Conservation (phyloP, 2,797 vertebrate species). For the Lycodopsis pacificus region DNA sequence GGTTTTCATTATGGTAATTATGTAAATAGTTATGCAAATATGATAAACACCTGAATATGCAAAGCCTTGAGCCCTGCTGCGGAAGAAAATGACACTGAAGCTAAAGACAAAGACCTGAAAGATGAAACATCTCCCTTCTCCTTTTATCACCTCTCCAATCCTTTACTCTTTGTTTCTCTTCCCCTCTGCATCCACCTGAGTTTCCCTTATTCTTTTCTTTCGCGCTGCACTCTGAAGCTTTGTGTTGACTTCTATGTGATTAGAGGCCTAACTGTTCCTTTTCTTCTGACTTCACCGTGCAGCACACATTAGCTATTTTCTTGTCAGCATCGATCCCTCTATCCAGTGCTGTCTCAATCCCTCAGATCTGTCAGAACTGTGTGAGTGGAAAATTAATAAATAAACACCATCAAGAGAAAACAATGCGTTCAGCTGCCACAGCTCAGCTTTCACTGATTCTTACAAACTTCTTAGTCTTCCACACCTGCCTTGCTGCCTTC, state of each 20-base stretch:
- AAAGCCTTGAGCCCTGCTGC: conserved; percentile 46
- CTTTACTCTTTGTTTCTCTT: not conserved
- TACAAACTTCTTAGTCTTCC: conserved; percentile 31
- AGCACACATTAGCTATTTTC: conserved; percentile 41
- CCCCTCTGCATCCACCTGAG: conserved; percentile 6
- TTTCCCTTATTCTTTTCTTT: conserved; percentile 26
- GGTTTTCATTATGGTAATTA: conserved; percentile 56
- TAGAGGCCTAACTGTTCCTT: conserved; percentile 46
- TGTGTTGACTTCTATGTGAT: conserved; percentile 46
- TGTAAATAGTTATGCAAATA: conserved; percentile 63
- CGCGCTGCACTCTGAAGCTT: conserved; percentile 26
- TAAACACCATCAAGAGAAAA: conserved; percentile 27
- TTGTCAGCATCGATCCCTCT: conserved; percentile 53
- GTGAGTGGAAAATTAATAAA: conserved; percentile 24
- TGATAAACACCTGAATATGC: conserved; percentile 60
- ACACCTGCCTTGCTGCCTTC: conserved; percentile 25
- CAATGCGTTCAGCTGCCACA: conserved; percentile 46
- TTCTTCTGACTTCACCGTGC: conserved; percentile 40
- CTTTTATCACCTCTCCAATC: conserved; percentile 31
- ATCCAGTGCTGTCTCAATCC: conserved; percentile 28
- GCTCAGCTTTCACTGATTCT: conserved; percentile 36
- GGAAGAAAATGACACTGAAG: conserved; percentile 41
- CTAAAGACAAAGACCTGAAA: conserved; percentile 42
- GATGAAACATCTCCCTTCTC: conserved; percentile 39
- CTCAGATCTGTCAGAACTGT: conserved; percentile 46